Conservation (phyloP, 2,888 invertebrate species). For the Melitaea athalia region DNA sequence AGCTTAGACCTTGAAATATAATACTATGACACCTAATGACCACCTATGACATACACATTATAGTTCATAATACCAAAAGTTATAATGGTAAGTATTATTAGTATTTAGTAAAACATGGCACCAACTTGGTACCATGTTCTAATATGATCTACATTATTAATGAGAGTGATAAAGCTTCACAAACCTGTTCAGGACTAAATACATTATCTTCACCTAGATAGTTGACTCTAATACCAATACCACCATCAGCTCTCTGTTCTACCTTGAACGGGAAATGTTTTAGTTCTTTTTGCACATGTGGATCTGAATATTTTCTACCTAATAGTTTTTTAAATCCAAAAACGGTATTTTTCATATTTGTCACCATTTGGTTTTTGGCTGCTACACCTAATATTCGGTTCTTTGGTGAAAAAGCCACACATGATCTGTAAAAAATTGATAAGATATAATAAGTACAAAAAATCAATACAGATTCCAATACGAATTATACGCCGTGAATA, state of each 20-base stretch:
- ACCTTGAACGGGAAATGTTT: conserved; percentile 90
- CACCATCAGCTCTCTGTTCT: conserved; percentile 88
- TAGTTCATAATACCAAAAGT: no score
- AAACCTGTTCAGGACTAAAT: conserved; percentile 93
- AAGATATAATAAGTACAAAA: no score
- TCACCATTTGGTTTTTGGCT: conserved; percentile 97
- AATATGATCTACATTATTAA: no score
- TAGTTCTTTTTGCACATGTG: conserved; percentile 92
- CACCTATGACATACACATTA: background rate
- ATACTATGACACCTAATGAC: no score
- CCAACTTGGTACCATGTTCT: no score
- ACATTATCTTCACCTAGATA: conserved; percentile 93
- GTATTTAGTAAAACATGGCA: no score
- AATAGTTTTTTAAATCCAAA: conserved; percentile 96
- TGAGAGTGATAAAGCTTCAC: background rate
- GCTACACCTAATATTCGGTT: conserved; percentile 97
- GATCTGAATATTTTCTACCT: conserved; percentile 95
- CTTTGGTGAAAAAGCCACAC: conserved; percentile 96
- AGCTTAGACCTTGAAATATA: background rate
- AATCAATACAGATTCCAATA: no score
- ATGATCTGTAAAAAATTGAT: conserved; percentile 86
- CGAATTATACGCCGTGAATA: background rate
- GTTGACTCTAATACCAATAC: conserved; percentile 93
- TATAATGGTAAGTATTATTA: no score
- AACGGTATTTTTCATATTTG: conserved; percentile 98